phyloP scores from a whole-genome alignment of 2,797 vertebrate genomes.

The Heliangelus exortis region DNA sequence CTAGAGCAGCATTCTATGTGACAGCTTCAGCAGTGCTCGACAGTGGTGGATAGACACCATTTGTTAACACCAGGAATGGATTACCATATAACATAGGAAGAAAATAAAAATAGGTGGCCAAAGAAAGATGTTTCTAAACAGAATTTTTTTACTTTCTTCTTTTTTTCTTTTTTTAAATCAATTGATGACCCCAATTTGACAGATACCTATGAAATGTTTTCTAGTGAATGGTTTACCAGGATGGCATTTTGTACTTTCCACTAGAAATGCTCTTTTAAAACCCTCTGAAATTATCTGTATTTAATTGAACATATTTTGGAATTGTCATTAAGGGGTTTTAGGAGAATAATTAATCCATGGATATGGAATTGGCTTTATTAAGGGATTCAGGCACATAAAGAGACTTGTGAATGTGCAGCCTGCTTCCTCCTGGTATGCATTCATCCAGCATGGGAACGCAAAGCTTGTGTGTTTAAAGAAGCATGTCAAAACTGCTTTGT shows the following conservation, averaged over 20 bases:
- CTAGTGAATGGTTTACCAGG: neutral
- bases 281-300: neutral
- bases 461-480: conserved; percentile 47
- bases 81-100: neutral
- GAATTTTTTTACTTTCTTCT: neutral
- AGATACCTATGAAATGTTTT: neutral
- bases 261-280: neutral
- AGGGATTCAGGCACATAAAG: neutral
- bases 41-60: neutral
- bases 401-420: neutral
- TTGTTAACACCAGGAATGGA: neutral
- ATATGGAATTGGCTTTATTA: conserved; percentile 33
- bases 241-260: neutral
- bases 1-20: rapidly evolving
- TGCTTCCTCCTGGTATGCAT: conserved; percentile 10
- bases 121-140: neutral
- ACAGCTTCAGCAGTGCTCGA: neutral
- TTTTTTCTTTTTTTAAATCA: neutral
- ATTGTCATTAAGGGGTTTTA: neutral
- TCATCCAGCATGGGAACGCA: conserved; percentile 27
- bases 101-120: neutral
- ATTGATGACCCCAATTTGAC: neutral
- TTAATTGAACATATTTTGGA: neutral
- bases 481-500: conserved; percentile 55
- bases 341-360: neutral